These are phyloP conservation scores for Henicopernis longicauda DNA, from an alignment of 2,113 vertebrate genomes.

Conservation along the genomic window DNA sequence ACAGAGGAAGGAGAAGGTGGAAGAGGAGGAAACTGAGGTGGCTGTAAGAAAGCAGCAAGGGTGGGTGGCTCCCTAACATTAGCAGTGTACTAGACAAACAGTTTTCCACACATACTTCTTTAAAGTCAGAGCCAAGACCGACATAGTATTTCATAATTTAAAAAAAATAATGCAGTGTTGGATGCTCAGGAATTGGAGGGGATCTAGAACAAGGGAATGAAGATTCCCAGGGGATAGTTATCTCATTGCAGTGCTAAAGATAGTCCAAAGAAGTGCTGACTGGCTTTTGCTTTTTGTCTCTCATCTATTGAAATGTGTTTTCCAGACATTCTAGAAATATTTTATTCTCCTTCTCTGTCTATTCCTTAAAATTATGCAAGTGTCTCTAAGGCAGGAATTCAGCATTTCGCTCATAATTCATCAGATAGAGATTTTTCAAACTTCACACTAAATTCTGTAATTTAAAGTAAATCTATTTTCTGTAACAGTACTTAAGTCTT, in stretches of 20 bases:
- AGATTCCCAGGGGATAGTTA: not conserved
- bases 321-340: not conserved
- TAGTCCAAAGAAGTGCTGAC: not conserved
- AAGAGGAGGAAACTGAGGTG: not conserved
- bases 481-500: not conserved
- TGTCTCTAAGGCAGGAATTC: not conserved
- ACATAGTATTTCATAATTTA: not conserved
- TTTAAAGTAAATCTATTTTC: not conserved
- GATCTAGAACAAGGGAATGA: not conserved
- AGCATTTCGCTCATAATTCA: not conserved
- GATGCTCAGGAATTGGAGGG: not conserved
- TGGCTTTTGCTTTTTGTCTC: not conserved
- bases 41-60: not conserved
- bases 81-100: not conserved
- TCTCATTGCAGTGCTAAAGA: not conserved
- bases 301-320: not conserved
- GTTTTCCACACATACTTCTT: not conserved
- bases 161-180: not conserved
- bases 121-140: not conserved
- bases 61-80: not conserved
- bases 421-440: not conserved
- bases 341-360: not conserved
- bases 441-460: not conserved
- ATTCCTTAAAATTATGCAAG: not conserved
- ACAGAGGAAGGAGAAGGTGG: not conserved